phyloP scores from a whole-genome alignment of 2,888 invertebrate species.

The Ypsolopha scabrella region DNA sequence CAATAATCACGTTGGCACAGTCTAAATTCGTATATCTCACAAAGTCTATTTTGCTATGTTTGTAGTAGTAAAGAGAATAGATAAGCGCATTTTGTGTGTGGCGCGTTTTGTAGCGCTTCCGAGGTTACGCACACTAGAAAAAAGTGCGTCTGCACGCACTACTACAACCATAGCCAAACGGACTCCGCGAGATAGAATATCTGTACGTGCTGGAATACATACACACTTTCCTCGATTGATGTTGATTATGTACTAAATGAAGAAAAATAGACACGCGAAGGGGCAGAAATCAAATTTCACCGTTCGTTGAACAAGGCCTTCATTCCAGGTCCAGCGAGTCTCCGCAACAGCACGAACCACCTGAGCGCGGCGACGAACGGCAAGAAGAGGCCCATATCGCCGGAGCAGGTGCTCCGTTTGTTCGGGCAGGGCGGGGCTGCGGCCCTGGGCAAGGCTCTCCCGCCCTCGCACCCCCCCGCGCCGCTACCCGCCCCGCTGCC shows the following conservation, averaged over 20 bases:
- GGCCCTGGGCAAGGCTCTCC: slow-evolving; percentile 58
- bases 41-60: no score
- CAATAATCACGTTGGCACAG: background rate
- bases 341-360: slow-evolving; percentile 61
- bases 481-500: slow-evolving; percentile 42
- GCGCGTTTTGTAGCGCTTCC: no score
- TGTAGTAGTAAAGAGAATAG: no score
- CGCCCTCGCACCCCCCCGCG: slow-evolving; percentile 57
- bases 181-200: no score
- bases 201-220: no score
- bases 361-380: slow-evolving; percentile 68
- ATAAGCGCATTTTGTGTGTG: no score
- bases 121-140: no score
- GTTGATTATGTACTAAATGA: background rate
- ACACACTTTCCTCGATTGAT: no score
- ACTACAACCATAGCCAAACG: no score
- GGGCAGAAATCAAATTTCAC: background rate
- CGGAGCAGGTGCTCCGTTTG: slow-evolving; percentile 82
- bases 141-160: no score
- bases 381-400: slow-evolving; percentile 85
- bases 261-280: background rate
- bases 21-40: no score
- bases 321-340: slow-evolving; percentile 39
- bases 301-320: slow-evolving; percentile 14
- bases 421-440: slow-evolving; percentile 69